phyloP scores from a whole-genome alignment of 2,113 vertebrate species.

The Tretioscincus oriximinensis region DNA sequence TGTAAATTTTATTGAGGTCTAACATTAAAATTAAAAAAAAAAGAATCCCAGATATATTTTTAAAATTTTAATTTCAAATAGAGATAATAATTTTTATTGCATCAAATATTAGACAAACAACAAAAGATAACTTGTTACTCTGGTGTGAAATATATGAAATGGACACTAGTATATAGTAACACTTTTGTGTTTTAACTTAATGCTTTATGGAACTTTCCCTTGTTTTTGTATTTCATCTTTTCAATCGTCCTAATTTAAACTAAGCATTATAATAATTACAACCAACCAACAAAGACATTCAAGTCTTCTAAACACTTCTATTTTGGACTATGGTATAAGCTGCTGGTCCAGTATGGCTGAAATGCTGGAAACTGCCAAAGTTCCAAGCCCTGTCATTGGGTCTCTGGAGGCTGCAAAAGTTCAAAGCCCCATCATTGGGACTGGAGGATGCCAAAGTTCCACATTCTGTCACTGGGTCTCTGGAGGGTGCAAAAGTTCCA shows the following conservation, averaged over 20 bases:
- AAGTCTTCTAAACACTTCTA: not conserved
- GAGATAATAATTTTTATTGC: conserved; percentile 1
- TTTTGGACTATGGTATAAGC: no score
- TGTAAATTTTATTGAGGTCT: conserved; percentile 79
- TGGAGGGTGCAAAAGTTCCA: no score
- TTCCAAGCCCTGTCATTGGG: no score
- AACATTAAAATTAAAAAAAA: conserved; percentile 42
- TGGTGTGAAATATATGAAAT: not conserved
- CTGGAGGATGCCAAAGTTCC: no score
- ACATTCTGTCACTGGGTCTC: no score
- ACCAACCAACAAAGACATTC: not conserved
- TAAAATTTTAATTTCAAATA: conserved; percentile 2
- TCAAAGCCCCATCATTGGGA: no score
- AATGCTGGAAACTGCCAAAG: no score
- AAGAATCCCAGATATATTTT: conserved; percentile 28
- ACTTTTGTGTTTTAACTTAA: not conserved
- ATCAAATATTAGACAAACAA: conserved; percentile 9
- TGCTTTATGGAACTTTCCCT: not conserved
- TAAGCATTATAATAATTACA: not conserved
- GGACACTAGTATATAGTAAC: not conserved
- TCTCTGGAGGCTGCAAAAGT: no score
- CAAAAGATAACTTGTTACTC: not conserved
- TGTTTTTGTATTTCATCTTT: not conserved
- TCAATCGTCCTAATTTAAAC: not conserved
- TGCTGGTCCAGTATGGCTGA: no score